Conservation (phyloP, 35 echinoderm and acorn worm genomes). For the Hemicentrotus pulcherrimus region DNA sequence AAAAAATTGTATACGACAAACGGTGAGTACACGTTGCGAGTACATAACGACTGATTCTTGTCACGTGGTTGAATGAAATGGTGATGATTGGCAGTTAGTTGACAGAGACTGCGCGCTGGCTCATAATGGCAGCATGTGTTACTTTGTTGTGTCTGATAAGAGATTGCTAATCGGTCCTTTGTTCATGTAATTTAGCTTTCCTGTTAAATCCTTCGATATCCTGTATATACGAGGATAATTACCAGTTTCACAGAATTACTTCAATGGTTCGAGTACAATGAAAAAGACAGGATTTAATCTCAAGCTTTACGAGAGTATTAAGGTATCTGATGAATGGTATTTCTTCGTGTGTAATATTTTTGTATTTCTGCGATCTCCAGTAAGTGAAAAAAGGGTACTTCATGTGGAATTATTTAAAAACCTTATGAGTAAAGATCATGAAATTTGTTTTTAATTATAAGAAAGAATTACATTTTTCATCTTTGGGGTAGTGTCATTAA, state of each 20-base stretch:
- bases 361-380: too few species aligned
- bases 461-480: too few species aligned
- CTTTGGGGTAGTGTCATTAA: too few species aligned
- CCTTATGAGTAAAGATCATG: too few species aligned
- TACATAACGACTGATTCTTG: neutral
- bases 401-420: too few species aligned
- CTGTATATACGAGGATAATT: neutral
- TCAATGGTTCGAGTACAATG: too few species aligned
- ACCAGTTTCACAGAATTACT: neutral
- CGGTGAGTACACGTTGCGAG: neutral
- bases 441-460: too few species aligned
- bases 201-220: neutral
- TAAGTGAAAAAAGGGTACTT: too few species aligned
- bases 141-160: slow-evolving; percentile 26
- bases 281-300: too few species aligned
- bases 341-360: too few species aligned
- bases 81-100: slow-evolving; percentile 44
- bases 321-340: too few species aligned
- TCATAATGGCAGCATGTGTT: slow-evolving; percentile 28
- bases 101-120: neutral
- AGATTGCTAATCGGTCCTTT: neutral
- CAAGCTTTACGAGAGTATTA: too few species aligned
- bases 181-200: neutral
- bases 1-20: neutral
- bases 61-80: slow-evolving; percentile 23